Percentiles rank a stretch among this genome's conserved stretches.
Evolutionary conservation across 1,140 invertebrate genomes (phyloP).

Genomic region (Aleiodes sp.): DNA sequence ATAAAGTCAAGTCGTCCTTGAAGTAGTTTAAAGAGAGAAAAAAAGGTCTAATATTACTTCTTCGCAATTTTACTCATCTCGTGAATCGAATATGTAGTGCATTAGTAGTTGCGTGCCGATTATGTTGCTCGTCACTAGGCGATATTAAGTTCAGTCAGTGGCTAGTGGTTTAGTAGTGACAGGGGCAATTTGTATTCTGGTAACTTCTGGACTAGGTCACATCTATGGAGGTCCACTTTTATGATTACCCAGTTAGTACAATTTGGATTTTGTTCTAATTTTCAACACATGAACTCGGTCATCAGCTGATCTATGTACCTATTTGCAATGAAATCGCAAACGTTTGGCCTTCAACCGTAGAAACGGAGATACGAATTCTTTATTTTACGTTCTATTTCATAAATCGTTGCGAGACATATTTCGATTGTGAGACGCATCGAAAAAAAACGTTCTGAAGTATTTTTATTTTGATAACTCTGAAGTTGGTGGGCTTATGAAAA

Average conservation of each 20-base stretch:
- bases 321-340: not conserved
- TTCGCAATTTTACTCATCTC: not conserved
- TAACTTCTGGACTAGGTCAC: constrained; percentile 64
- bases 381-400: too few relatives aligned
- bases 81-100: not conserved
- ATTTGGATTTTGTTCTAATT: constrained; percentile 54
- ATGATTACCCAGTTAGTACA: constrained; percentile 60
- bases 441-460: too few relatives aligned
- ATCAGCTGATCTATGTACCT: not conserved
- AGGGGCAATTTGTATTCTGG: constrained; percentile 60
- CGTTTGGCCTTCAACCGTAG: constrained; percentile 18
- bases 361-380: too few relatives aligned
- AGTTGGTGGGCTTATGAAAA: too few relatives aligned
- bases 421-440: too few relatives aligned
- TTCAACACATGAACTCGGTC: constrained; percentile 35
- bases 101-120: not conserved
- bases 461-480: too few relatives aligned
- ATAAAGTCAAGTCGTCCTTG: too few relatives aligned
- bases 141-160: constrained; percentile 32
- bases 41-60: too few relatives aligned
- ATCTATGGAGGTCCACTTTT: constrained; percentile 59
- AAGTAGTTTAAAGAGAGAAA: too few relatives aligned
- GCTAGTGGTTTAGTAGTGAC: constrained; percentile 22
- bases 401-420: too few relatives aligned
- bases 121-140: constrained; percentile 12